These are phyloP conservation scores for Aleiodes testaceus DNA, from an alignment of 2,888 invertebrate species.

Conservation along the genomic window DNA sequence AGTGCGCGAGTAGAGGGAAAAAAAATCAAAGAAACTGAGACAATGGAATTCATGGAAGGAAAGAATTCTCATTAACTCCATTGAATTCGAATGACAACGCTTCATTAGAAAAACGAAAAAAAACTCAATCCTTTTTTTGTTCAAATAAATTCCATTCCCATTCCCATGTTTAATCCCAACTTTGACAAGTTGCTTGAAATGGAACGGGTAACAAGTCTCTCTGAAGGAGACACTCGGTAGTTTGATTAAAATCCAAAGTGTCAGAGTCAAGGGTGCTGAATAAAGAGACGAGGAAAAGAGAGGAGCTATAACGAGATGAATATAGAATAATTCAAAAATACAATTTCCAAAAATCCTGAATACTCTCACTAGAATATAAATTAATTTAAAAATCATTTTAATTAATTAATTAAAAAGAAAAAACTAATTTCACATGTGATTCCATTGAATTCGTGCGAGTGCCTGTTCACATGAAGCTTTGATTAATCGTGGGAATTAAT, in stretches of 20 bases:
- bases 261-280: conserved; percentile 7
- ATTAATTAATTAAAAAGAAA: no score
- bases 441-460: not conserved
- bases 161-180: conserved; percentile 13
- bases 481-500: not conserved
- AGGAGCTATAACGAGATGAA: not conserved
- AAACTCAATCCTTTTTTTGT: not conserved
- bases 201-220: conserved; percentile 22
- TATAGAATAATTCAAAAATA: conserved; percentile 4
- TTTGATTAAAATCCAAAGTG: conserved; percentile 33
- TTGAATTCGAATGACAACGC: not conserved
- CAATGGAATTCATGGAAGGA: not conserved
- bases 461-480: not conserved
- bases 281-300: no score
- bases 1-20: no score
- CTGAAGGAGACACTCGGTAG: conserved; percentile 21
- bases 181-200: conserved; percentile 24
- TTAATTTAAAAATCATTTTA: no score
- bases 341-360: no score
- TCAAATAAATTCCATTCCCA: conserved; percentile 8
- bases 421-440: not conserved
- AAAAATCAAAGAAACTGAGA: no score
- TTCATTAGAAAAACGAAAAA: not conserved
- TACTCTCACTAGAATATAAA: no score
- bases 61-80: not conserved